Percentiles rank a stretch among this genome's conserved stretches.
These are phyloP conservation scores for Schizopygopsis malacanthus DNA, from an alignment of 2,797 vertebrate genomes.

Conservation along the genomic window DNA sequence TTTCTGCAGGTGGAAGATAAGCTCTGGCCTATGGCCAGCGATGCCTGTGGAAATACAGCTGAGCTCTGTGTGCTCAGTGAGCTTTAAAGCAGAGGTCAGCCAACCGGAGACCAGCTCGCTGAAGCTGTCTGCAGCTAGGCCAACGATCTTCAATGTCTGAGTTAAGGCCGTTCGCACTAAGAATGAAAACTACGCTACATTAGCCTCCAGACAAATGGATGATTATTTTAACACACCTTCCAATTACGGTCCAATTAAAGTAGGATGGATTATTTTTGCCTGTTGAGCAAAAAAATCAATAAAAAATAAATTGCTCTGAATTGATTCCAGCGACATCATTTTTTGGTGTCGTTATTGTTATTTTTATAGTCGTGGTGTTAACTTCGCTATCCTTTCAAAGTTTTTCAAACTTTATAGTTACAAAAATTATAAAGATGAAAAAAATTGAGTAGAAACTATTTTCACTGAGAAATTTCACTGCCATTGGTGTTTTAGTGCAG, in stretches of 20 bases:
- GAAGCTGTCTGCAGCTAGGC: slow-evolving; percentile 8
- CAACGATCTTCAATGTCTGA: neutral
- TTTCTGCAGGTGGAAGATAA: slow-evolving; percentile 47
- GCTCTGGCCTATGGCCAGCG: slow-evolving; percentile 22
- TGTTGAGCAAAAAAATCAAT: neutral
- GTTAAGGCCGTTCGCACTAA: neutral
- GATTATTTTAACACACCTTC: neutral
- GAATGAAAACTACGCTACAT: neutral
- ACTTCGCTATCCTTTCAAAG: neutral
- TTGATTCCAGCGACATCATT: neutral
- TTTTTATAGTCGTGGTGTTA: neutral
- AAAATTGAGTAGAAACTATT: neutral
- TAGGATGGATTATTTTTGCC: neutral
- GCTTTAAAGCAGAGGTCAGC: slow-evolving; percentile 47
- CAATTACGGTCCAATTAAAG: neutral
- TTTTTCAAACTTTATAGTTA: neutral
- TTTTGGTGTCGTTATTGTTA: neutral
- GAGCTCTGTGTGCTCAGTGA: neutral
- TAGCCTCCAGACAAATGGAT: neutral
- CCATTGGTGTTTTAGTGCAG: neutral
- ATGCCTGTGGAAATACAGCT: slow-evolving; percentile 33
- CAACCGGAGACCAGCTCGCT: slow-evolving; percentile 18
- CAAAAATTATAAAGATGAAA: neutral
- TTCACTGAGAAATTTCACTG: too few species aligned
- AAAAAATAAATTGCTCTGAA: neutral